Evolutionary conservation across 2,888 invertebrate species (phyloP).

Genomic region (Liopterus haemorrhoidalis): DNA sequence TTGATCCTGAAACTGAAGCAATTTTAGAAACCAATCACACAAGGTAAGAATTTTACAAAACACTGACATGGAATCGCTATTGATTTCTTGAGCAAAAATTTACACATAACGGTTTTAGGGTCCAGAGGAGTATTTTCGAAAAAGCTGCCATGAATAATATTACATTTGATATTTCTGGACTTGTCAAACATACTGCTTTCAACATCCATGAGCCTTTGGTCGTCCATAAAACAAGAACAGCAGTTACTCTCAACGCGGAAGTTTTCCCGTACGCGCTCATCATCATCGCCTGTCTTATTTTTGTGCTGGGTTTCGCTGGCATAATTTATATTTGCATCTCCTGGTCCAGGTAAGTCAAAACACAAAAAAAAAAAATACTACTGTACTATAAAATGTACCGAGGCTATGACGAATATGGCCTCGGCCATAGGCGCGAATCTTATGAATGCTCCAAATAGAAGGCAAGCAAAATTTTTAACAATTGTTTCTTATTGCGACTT

Average conservation of each 20-base stretch:
- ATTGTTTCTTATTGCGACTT: too few relatives aligned
- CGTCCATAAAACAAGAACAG: slow-evolving; percentile 44
- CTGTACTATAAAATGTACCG: neutral
- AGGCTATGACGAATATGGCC: too few relatives aligned
- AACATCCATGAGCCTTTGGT: slow-evolving; percentile 59
- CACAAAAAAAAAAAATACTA: neutral
- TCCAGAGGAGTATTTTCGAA: slow-evolving; percentile 53
- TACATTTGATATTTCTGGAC: slow-evolving; percentile 61
- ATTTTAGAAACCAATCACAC: slow-evolving; percentile 69
- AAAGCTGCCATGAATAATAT: slow-evolving; percentile 60
- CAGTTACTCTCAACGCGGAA: slow-evolving; percentile 48
- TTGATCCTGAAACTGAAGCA: slow-evolving; percentile 71
- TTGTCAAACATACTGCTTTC: slow-evolving; percentile 62
- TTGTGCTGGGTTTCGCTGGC: slow-evolving; percentile 79
- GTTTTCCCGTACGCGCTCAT: slow-evolving; percentile 86
- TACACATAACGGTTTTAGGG: slow-evolving; percentile 15
- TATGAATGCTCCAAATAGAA: too few relatives aligned
- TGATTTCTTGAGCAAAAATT: slow-evolving; percentile 1
- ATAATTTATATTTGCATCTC: slow-evolving; percentile 91
- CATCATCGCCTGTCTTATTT: slow-evolving; percentile 81
- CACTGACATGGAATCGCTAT: neutral
- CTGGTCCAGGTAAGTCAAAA: slow-evolving; percentile 84
- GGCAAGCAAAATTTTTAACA: too few relatives aligned
- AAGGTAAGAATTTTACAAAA: slow-evolving; percentile 32
- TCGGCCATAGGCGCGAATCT: neutral